phyloP scores from a whole-genome alignment of 2,888 invertebrate species.

The Heterodera filipjevi region DNA sequence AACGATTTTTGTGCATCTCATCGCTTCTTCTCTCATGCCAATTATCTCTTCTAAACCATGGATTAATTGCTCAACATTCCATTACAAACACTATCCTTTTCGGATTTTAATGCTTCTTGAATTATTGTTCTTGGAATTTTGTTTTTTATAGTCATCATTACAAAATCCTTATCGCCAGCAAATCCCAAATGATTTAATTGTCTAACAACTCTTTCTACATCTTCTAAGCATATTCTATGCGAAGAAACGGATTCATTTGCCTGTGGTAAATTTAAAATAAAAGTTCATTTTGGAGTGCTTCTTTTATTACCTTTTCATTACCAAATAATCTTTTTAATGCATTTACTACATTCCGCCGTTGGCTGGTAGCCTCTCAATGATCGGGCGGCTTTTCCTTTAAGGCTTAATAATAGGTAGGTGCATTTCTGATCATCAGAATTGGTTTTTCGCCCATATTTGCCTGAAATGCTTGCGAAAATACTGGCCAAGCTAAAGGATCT shows the following conservation, averaged over 20 bases:
- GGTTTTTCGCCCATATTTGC: neutral
- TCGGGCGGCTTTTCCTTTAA: neutral
- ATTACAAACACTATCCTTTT: neutral
- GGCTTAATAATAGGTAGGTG: neutral
- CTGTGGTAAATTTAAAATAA: neutral
- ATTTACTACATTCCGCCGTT: no score
- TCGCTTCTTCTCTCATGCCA: neutral
- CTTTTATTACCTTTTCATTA: neutral
- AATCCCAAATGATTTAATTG: neutral
- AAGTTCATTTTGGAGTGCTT: slow-evolving; percentile 4
- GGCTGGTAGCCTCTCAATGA: neutral
- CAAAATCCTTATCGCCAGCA: neutral
- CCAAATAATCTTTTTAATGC: no score
- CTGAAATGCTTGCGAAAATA: neutral
- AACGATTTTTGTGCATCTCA: neutral
- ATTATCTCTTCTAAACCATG: neutral
- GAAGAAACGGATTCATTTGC: neutral
- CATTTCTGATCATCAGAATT: neutral
- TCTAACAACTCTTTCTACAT: neutral
- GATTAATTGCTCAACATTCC: neutral
- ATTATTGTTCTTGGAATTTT: neutral
- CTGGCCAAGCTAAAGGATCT: neutral
- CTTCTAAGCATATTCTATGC: no score
- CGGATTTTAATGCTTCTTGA: neutral
- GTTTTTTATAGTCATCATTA: neutral